These are phyloP conservation scores for Drosophila sp. DNA, from an alignment of 1,140 invertebrate species.

Conservation along the genomic window DNA sequence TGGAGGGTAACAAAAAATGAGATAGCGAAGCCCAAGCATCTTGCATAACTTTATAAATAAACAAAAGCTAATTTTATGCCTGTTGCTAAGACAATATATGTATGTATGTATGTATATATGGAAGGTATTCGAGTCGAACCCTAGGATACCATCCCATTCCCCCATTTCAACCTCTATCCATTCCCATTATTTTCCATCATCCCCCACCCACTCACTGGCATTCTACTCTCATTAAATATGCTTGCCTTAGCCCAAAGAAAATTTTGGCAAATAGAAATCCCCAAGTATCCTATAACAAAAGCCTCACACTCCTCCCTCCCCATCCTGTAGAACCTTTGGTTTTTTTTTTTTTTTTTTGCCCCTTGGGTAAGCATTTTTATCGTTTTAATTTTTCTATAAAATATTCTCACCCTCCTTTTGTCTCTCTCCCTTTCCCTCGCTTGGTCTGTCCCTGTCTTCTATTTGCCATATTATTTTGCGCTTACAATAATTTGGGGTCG, in stretches of 20 bases:
- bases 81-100: slow-evolving; percentile 52
- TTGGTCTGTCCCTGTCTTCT: slow-evolving; percentile 17
- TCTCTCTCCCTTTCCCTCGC: not conserved
- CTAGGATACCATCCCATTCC: not conserved
- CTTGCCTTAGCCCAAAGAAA: slow-evolving; percentile 25
- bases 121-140: slow-evolving; percentile 13
- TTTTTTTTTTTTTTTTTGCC: slow-evolving; percentile 9
- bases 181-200: not conserved
- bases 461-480: slow-evolving; percentile 32
- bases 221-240: slow-evolving; percentile 56
- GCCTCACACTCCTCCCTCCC: not conserved
- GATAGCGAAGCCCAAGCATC: slow-evolving; percentile 1
- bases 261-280: not conserved
- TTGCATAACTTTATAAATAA: slow-evolving; percentile 50
- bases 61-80: slow-evolving; percentile 47
- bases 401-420: slow-evolving; percentile 11
- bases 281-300: slow-evolving; percentile 8
- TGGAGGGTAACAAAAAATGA: slow-evolving; percentile 14
- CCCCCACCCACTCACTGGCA: slow-evolving; percentile 7
- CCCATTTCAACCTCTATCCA: not conserved
- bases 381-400: slow-evolving; percentile 57
- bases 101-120: not conserved
- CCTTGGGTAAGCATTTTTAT: slow-evolving; percentile 35
- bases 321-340: not conserved
- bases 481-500: slow-evolving; percentile 25